Evolutionary conservation across 2,888 invertebrate genomes (phyloP).

Genomic region (Bombylius discolor): DNA sequence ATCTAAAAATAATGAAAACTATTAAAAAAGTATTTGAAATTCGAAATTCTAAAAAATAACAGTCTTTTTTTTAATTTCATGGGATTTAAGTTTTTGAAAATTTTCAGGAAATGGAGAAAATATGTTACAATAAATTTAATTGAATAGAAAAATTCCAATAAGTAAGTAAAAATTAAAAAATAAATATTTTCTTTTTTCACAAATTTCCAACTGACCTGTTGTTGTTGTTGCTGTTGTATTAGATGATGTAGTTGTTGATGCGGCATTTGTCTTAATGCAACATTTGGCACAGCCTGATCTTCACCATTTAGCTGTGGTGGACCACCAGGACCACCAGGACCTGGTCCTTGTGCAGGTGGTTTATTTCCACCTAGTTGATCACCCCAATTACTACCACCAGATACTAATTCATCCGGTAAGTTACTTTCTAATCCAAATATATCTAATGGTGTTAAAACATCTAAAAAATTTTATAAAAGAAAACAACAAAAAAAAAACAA

Average conservation of each 20-base stretch:
- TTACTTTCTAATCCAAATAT: conserved; percentile 86
- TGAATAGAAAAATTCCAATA: no score
- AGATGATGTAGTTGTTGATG: conserved; percentile 53
- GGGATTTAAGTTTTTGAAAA: no score
- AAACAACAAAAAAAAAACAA: background rate
- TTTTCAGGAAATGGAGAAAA: no score
- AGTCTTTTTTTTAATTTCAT: no score
- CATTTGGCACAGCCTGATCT: conserved; percentile 32
- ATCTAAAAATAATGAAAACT: no score
- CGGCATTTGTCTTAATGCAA: conserved; percentile 37
- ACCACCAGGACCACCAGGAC: conserved; percentile 66
- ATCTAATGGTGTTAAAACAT: conserved; percentile 70
- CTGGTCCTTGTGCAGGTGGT: conserved; percentile 72
- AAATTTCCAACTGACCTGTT: background rate
- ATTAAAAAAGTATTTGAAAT: no score
- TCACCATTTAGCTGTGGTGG: conserved; percentile 55
- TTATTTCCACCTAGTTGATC: conserved; percentile 54
- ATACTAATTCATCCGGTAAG: conserved; percentile 80
- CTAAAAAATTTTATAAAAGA: conserved; percentile 29
- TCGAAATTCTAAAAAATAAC: no score
- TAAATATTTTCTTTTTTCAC: no score
- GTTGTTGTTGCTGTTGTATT: conserved; percentile 43
- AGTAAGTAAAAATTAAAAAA: no score
- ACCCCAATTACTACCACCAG: conserved; percentile 57
- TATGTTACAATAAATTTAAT: no score